Conservation (phyloP, 2,113 vertebrate genomes). For the Colistium nudipinnis region DNA sequence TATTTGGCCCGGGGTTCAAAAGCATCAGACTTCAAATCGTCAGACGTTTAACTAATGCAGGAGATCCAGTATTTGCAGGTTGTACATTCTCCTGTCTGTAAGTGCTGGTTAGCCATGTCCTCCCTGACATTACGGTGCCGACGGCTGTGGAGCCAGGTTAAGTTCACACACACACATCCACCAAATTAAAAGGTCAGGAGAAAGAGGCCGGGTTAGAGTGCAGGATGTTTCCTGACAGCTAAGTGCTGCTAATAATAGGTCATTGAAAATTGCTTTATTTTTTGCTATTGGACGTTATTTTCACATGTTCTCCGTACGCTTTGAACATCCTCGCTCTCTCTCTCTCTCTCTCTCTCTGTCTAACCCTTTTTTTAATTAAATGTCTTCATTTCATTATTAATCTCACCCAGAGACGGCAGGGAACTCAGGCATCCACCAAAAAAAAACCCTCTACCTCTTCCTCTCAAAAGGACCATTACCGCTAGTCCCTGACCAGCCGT, state of each 20-base stretch:
- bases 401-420: background rate
- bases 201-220: conserved; percentile 21
- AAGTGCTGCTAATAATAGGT: conserved; percentile 11
- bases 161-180: background rate
- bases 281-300: background rate
- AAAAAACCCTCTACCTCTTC: background rate
- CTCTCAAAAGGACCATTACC: conserved; percentile 10
- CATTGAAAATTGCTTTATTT: too few relatives aligned
- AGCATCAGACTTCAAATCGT: background rate
- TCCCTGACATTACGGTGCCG: conserved; percentile 5
- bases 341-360: too few relatives aligned
- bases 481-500: conserved; percentile 32
- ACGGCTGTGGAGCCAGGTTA: conserved; percentile 24
- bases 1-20: too few relatives aligned
- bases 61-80: background rate
- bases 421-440: background rate
- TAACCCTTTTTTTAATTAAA: background rate
- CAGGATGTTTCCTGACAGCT: conserved; percentile 17
- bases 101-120: background rate
- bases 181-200: conserved; percentile 32
- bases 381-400: background rate
- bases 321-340: background rate
- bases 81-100: background rate
- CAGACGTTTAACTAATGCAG: background rate
- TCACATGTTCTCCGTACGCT: background rate